Evolutionary conservation across 2,113 vertebrate species (phyloP), one percentile per base, ranked within the genome.

Genomic region (Pelvicachromis taeniatus): DNA sequence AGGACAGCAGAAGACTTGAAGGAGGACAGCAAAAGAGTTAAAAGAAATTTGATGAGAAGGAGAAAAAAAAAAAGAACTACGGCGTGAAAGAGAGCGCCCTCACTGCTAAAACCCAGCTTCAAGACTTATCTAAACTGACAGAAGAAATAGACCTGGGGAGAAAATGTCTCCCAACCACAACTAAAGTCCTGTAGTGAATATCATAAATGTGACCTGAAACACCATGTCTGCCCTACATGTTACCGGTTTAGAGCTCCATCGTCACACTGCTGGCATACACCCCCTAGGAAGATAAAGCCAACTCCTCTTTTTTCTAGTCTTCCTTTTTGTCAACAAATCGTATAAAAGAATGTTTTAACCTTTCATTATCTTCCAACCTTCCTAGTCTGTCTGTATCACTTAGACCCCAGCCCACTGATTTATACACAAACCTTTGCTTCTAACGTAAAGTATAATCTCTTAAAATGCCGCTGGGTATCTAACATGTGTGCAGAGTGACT

Each of bases 51-150:
- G 45, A 81, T 81, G 68, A 85, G 77, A 53, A 79, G 31, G 26
- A 40, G 35, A 19, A 52, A 56, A 53, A 31, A 9, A 89, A 55
- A 63, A 63, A 38, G 31, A 6, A 38, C 6, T 0, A 52, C 3
- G 7, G 11, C 17, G 21, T 33, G 17, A 52, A 81, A 83, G 26
- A 78, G 70, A 21, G 10, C 63, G 10, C 2, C 13, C 31, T 68
- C 42, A 5, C 63, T 45, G 40, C 79, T 81, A 42, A 81, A 65
- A 54, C 38, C 19, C 5, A 3, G 7, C 19, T 79, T 77, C 38
- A 31, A 35, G 80, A 86, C 55, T 89, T 52, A 90, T 85, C 68
- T 63, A 86, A 82, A 73, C 73, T 87, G 89, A 93, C 84, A 84
- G 63, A 48, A 85, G 70, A 78, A 89, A 83, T 80, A 13, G 42